Evolutionary conservation across 2,113 vertebrate species (phyloP).

Genomic region (Delphinus delphis): DNA sequence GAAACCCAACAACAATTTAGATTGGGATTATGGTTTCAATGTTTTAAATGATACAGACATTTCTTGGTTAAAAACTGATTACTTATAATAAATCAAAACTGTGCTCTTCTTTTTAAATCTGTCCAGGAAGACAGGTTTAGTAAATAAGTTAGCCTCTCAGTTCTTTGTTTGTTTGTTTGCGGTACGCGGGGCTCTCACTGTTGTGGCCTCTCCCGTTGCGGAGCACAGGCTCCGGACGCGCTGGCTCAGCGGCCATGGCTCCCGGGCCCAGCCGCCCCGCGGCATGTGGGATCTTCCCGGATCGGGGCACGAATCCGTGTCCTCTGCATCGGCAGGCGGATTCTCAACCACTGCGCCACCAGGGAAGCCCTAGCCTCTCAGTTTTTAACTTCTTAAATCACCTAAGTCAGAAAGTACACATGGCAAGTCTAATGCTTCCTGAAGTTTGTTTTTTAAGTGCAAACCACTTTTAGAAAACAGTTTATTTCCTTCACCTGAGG

Average conservation of each 20-base stretch:
- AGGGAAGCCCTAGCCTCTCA: not conserved
- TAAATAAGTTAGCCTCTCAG: not conserved
- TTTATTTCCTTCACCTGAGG: conserved; percentile 34
- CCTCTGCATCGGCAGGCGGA: no score
- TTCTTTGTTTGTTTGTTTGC: no score
- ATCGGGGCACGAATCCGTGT: no score
- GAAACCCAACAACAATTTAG: not conserved
- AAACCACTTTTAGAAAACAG: not conserved
- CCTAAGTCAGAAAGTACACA: not conserved
- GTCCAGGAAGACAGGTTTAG: not conserved
- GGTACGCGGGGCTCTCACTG: no score
- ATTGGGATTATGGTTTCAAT: not conserved
- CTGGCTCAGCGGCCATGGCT: no score
- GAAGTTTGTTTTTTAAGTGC: not conserved
- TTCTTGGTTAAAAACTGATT: conserved; percentile 4
- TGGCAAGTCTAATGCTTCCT: not conserved
- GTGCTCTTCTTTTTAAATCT: not conserved
- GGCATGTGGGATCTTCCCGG: no score
- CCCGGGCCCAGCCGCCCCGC: no score
- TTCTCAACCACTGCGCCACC: no score
- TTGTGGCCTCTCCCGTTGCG: no score
- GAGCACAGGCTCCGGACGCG: no score
- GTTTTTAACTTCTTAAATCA: conserved; percentile 25
- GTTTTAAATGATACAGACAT: not conserved
- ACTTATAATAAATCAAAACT: conserved; percentile 17